These are phyloP conservation scores for Synergus laeviventris DNA, from an alignment of 2,888 invertebrate species.

Conservation along the genomic window DNA sequence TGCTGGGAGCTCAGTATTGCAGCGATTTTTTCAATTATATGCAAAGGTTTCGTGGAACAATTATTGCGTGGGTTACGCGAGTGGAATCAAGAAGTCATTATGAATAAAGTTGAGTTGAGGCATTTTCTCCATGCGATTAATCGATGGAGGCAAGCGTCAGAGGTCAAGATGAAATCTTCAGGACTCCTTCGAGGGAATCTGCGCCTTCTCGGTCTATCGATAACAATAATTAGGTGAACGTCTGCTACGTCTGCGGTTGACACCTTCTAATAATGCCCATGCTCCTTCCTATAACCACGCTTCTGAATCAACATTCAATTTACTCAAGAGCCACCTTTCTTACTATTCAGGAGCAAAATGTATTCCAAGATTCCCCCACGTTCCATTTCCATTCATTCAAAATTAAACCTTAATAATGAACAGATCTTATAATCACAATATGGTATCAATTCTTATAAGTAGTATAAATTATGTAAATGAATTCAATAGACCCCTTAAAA, in stretches of 20 bases:
- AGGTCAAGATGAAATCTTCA: constrained; percentile 41
- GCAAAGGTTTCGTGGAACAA: background rate
- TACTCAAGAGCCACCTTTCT: constrained; percentile 49
- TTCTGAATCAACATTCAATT: constrained; percentile 55
- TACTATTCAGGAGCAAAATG: constrained; percentile 19
- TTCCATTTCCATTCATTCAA: constrained; percentile 4
- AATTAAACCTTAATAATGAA: background rate
- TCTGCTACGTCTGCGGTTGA: constrained; percentile 51
- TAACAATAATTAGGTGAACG: constrained; percentile 53
- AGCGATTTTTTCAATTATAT: constrained; percentile 1
- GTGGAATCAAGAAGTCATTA: background rate
- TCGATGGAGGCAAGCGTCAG: constrained; percentile 34
- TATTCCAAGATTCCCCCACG: constrained; percentile 13
- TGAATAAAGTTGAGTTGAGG: constrained; percentile 27
- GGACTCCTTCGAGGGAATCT: constrained; percentile 33
- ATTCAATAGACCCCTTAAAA: too few relatives aligned
- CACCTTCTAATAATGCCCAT: constrained; percentile 54
- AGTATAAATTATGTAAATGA: background rate
- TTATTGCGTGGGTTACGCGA: background rate
- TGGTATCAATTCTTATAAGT: background rate
- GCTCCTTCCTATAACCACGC: constrained; percentile 45
- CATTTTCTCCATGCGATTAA: constrained; percentile 7
- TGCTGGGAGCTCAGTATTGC: background rate
- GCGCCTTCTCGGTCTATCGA: constrained; percentile 34
- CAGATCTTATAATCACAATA: background rate